Percentiles rank a stretch among this genome's conserved stretches.
phyloP scores from a whole-genome alignment of 2,888 invertebrate genomes.

The Exocentrus adspersus region DNA sequence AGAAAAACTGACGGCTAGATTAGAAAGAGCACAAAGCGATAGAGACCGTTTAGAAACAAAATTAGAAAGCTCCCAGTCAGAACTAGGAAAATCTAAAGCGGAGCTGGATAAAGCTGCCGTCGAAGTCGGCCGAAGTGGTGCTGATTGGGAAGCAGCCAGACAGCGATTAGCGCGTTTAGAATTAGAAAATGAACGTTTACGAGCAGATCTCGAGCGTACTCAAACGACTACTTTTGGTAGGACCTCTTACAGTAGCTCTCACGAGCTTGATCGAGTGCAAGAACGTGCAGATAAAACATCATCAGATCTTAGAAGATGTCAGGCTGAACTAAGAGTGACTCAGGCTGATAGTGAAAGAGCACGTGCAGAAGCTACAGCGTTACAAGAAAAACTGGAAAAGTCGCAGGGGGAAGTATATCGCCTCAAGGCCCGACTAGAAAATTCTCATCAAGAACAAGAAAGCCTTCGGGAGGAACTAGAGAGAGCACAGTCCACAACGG shows the following conservation, averaged over 20 bases:
- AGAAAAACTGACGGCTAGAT: constrained; percentile 84
- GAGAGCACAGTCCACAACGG: constrained; percentile 83
- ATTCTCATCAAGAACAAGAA: constrained; percentile 94
- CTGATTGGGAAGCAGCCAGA: constrained; percentile 88
- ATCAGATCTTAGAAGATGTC: constrained; percentile 85
- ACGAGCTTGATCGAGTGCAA: constrained; percentile 81
- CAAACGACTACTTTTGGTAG: constrained; percentile 82
- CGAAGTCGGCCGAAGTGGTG: constrained; percentile 88
- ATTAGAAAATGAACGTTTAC: constrained; percentile 88
- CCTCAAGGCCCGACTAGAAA: constrained; percentile 92
- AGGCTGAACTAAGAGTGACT: constrained; percentile 90
- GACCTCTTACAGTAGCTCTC: constrained; percentile 76
- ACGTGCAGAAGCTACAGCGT: constrained; percentile 81
- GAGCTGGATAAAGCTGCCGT: constrained; percentile 91
- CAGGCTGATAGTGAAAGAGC: constrained; percentile 92
- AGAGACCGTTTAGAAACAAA: constrained; percentile 92
- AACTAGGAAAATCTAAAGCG: constrained; percentile 93
- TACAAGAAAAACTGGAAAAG: constrained; percentile 93
- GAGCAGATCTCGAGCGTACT: constrained; percentile 78
- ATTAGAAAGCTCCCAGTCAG: constrained; percentile 91
- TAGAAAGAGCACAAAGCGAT: constrained; percentile 89
- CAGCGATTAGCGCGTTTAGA: constrained; percentile 86
- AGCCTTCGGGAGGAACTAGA: constrained; percentile 93
- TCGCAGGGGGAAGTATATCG: constrained; percentile 95
- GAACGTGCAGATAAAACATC: constrained; percentile 88